Evolutionary conservation across 2,888 invertebrate genomes (phyloP).

Genomic region (Colletes collaris): DNA sequence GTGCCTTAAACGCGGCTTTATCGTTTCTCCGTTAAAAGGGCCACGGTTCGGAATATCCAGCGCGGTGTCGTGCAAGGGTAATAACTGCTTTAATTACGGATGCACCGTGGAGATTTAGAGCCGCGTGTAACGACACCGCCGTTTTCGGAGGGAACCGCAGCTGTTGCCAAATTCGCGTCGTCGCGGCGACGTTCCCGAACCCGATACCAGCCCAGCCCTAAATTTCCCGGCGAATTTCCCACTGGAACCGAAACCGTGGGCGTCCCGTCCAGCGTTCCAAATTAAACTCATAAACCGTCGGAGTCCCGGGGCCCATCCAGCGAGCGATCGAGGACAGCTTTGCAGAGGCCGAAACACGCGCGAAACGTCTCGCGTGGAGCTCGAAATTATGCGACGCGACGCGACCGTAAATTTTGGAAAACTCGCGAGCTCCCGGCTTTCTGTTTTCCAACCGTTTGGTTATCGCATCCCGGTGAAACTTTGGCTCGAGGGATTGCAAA

Average conservation of each 20-base stretch:
- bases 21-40: background rate
- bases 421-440: background rate
- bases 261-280: slow-evolving; percentile 69
- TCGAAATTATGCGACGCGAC: slow-evolving; percentile 33
- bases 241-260: slow-evolving; percentile 71
- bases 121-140: slow-evolving; percentile 6
- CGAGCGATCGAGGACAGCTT: slow-evolving; percentile 42
- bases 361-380: background rate
- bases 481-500: too few species aligned
- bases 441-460: background rate
- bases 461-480: too few species aligned
- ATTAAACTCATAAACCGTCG: slow-evolving; percentile 80
- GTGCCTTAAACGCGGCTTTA: background rate
- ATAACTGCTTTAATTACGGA: slow-evolving; percentile 55
- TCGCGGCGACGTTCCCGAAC: slow-evolving; percentile 40
- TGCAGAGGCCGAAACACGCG: slow-evolving; percentile 9
- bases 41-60: background rate
- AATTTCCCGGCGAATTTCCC: slow-evolving; percentile 72
- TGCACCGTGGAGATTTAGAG: slow-evolving; percentile 27
- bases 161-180: slow-evolving; percentile 67
- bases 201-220: slow-evolving; percentile 39
- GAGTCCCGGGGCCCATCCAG: slow-evolving; percentile 60
- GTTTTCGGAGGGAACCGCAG: slow-evolving; percentile 57
- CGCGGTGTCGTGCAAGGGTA: slow-evolving; percentile 19
- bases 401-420: slow-evolving; percentile 29